These are phyloP conservation scores for Delia radicum DNA, from an alignment of 1,140 invertebrate genomes.

Conservation along the genomic window DNA sequence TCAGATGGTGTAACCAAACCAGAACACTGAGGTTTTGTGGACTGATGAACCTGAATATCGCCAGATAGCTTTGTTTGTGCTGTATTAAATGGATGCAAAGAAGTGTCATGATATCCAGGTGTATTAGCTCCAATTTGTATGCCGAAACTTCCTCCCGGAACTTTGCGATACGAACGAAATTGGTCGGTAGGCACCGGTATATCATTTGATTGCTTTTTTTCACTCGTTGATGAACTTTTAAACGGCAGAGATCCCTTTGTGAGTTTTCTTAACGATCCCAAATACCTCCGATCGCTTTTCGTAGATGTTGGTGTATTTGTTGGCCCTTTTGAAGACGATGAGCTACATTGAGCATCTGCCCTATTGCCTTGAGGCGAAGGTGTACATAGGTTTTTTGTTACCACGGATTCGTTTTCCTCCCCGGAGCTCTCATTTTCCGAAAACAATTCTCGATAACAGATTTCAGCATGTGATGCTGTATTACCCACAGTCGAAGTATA, in stretches of 20 bases:
- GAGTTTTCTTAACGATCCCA: slow-evolving; percentile 70
- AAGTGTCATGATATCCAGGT: slow-evolving; percentile 39
- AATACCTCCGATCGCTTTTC: slow-evolving; percentile 45
- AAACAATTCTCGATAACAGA: slow-evolving; percentile 62
- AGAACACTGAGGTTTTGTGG: not conserved
- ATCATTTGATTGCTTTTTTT: slow-evolving; percentile 59
- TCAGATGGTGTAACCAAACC: not conserved
- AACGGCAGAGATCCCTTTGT: slow-evolving; percentile 53
- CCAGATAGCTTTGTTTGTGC: not conserved
- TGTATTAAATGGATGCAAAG: slow-evolving; percentile 13
- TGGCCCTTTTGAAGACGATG: slow-evolving; percentile 27
- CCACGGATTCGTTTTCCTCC: slow-evolving; percentile 56
- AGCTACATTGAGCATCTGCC: slow-evolving; percentile 33
- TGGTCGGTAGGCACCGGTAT: slow-evolving; percentile 75
- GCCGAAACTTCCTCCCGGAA: slow-evolving; percentile 55
- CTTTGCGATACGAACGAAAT: slow-evolving; percentile 72
- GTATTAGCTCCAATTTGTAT: slow-evolving; percentile 54
- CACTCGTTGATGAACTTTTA: slow-evolving; percentile 51
- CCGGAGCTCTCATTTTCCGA: slow-evolving; percentile 82
- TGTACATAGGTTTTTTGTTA: slow-evolving; percentile 48
- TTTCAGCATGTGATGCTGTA: slow-evolving; percentile 3
- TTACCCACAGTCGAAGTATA: not conserved
- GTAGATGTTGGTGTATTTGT: slow-evolving; percentile 29
- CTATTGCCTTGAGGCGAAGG: slow-evolving; percentile 44
- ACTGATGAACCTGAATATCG: not conserved